Evolutionary conservation across 2,797 vertebrate species (phyloP), one percentile per base, ranked within the genome.

Genomic region (Hippocampus kuda): DNA sequence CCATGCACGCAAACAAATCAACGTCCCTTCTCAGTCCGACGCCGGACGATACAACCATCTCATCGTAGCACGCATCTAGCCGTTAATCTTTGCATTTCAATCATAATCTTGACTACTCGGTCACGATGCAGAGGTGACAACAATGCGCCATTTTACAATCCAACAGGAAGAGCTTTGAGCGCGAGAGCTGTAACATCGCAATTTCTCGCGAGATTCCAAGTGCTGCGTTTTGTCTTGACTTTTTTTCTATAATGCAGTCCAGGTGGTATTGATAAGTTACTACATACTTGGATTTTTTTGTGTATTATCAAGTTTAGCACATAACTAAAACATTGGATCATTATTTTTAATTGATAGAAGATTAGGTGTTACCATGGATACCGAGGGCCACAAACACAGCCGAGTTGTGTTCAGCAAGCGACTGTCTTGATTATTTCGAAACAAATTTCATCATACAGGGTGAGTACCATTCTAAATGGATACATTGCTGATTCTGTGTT

Each of bases 121-220:
- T 74, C n/a, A 77, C 68, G 75, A 30, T 59, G 68, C 49, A 6
- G 27, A 64, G 63, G 78, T 68, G 48, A 89, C 77, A 89, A 89
- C 86, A 88, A 88, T 86, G 86, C 89, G 88, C 89, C 89, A 89
- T 90, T 89, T 90, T 89, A 90, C 79, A 86, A 75, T 75, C 72
- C 59, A 63, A 75, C 81, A 81, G 86, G 83, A 86, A 87, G 73
- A 75, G 57, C 26, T 6, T 66, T 11, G 76, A 84, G 86, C 88
- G 88, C 89, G 88, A 88, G 84, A 86, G 74, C 76, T 10, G 11
- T 68, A 82, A 77, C 2, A 54, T 51, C 80, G 18, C 1, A 5
- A 4, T 38, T 65, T 83, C 80, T 89, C 89, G 86, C 89, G 89
- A 87, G 77, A 83, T 0, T 2, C 5, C n/a, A 38, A 1, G 1